Evolutionary conservation across 2,888 invertebrate genomes (phyloP), one percentile per base, ranked within the genome.

Genomic region (Agrotis ipsilon): DNA sequence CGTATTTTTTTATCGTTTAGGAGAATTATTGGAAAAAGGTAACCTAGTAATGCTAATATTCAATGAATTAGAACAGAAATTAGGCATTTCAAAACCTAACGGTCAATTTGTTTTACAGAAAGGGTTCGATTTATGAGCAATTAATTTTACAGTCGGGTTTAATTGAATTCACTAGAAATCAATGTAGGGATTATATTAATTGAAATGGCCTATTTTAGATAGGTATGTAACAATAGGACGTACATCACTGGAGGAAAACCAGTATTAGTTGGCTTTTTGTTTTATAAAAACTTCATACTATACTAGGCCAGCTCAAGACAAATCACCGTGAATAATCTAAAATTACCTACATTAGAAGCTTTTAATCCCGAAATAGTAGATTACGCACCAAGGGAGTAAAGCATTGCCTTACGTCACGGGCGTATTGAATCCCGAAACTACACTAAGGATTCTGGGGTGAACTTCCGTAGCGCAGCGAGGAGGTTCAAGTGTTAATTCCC

Each of bases 51-150:
- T 39, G 11, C 39, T 45, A 1, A 45, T 27, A 13, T 13, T 3
- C 14, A 45, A 18, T 45, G 27, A 64, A 13, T 45, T 27, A 19
- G 16, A 60, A 64, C 27, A 54, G 9, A 51, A 24, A 21, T 61
- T 51, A 63, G 61, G 24, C 39, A 27, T 49, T 49, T 24, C 27
- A 18, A 52, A 24, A 43, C 32, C 52, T 18, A 13, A 78, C 27
- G 54, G n/a, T 51, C 52, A 27, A 60, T 49, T 70, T 61, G 55
- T 66, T 75, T 45, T 5, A 63, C 3, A 21, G 24, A 21, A 57
- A 74, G 63, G 75, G 59, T 74, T 48, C 5, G 63, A 78, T 78
- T 52, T 67, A 69, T 63, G 61, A 13, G 60, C 52, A 51, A 78
- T 74, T 78, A 65, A 68, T 68, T 72, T 45, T 32, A 60, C 65